Percentiles rank a stretch among this genome's conserved stretches.
phyloP scores from a whole-genome alignment of 2,113 vertebrate genomes.

The Chaetorhynchus papuensis region DNA sequence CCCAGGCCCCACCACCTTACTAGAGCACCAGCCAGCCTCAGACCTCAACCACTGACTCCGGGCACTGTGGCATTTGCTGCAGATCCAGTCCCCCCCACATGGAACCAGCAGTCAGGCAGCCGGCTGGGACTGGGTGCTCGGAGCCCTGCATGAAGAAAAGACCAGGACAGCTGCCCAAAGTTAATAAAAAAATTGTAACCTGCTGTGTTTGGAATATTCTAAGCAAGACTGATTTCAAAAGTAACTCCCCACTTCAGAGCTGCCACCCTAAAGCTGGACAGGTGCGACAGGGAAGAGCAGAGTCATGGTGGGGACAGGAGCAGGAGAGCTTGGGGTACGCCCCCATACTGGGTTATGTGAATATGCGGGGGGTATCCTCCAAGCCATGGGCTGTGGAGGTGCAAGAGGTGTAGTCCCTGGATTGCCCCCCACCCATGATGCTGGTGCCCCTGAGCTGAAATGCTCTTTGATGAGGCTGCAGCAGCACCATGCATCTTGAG shows the following conservation, averaged over 20 bases:
- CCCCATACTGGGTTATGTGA: neutral
- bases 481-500: neutral
- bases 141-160: neutral
- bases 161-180: neutral
- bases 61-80: neutral
- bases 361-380: neutral
- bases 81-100: neutral
- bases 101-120: neutral
- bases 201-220: neutral
- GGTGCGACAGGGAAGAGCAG: neutral
- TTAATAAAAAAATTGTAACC: neutral
- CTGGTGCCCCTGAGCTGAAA: neutral
- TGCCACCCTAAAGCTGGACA: neutral
- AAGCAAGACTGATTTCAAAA: neutral
- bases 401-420: no score
- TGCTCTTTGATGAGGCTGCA: neutral
- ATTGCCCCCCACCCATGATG: neutral
- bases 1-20: neutral
- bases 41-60: neutral
- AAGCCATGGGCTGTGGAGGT: neutral
- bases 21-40: neutral
- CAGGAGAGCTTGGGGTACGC: neutral
- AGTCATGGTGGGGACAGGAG: neutral
- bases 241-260: accelerated
- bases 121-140: accelerated